Evolutionary conservation across 2,113 vertebrate species (phyloP), one percentile per base, ranked within the genome.

Genomic region (Pterophyllum scalare): DNA sequence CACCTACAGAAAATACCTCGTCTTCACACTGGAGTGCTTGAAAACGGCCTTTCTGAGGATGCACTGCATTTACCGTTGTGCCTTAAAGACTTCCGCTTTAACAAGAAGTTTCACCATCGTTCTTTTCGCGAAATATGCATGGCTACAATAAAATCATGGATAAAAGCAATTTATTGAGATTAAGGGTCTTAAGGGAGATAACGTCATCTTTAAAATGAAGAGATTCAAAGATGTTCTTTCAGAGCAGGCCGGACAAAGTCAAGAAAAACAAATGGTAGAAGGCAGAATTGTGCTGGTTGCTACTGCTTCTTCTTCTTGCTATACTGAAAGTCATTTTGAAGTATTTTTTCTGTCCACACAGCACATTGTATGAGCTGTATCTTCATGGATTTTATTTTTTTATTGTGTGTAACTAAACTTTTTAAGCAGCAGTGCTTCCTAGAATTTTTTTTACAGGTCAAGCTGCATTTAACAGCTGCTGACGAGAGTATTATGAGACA

Each of bases 21-120:
- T 81, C 82, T 59, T 33, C 67, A 64, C 22, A 1, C 62, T 54
- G 59, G n/a, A 89, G 81, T 80, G 76, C 31, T 2, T 75, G 4
- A 79, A 75, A 87, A 67, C 35, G 74, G 75, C n/a, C 52, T 64
- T 67, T 35, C 11, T 6, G 5, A 72, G 38, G 52, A 75, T 31
- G 59, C 38, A 22, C 20, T 0, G 6, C 4, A 4, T 54, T 72
- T 19, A 33, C 17, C 26, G 31, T 52, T 80, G 76, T 88, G 78
- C 79, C 35, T 64, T 26, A n/a, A 75, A 84, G 56, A 26, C 31
- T 6, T 72, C 54, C 28, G 33, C 26, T 75, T 79, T 31, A 58
- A 82, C 33, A n/a, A 59, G 46, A 1, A 1, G 1, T 59, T 49
- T 43, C 58, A 67, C 59, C 2, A 46, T n/a, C 19, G 1, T 58